Evolutionary conservation across 2,888 invertebrate species (phyloP).

Genomic region (Mythimna impura): DNA sequence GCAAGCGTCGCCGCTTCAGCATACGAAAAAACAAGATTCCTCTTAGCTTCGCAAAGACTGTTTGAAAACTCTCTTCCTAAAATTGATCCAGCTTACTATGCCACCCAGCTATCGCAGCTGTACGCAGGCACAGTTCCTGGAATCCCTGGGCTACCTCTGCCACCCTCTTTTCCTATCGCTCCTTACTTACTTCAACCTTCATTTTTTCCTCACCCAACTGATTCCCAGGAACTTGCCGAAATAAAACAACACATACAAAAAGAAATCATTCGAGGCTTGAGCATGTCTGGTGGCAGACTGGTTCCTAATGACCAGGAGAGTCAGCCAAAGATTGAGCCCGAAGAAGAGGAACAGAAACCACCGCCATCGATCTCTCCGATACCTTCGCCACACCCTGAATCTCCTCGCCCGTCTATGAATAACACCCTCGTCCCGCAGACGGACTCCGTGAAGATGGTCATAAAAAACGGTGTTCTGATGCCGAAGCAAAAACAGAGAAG

Average conservation of each 20-base stretch:
- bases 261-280: conserved; percentile 91
- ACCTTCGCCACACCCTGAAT: conserved; percentile 87
- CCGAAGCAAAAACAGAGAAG: conserved; percentile 97
- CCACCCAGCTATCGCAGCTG: conserved; percentile 91
- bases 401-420: conserved; percentile 87
- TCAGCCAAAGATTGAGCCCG: conserved; percentile 85
- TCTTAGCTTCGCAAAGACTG: conserved; percentile 92
- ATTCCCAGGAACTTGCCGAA: conserved; percentile 91
- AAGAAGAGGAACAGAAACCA: conserved; percentile 90
- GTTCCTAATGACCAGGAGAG: conserved; percentile 82
- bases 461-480: conserved; percentile 97
- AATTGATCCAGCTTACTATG: conserved; percentile 91
- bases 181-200: conserved; percentile 91
- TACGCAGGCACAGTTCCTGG: conserved; percentile 90
- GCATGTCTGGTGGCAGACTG: conserved; percentile 93
- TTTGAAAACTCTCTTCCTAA: conserved; percentile 91
- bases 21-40: conserved; percentile 90
- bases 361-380: conserved; percentile 82
- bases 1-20: conserved; percentile 82
- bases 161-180: conserved; percentile 90
- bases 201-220: conserved; percentile 89
- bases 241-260: conserved; percentile 93
- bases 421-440: conserved; percentile 84
- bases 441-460: conserved; percentile 96
- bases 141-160: conserved; percentile 88